A percentile compares a stretch with the other conserved stretches of the same genome.
Conservation (phyloP, 2,113 vertebrate species). For the Pangasianodon hypophthalmus region DNA sequence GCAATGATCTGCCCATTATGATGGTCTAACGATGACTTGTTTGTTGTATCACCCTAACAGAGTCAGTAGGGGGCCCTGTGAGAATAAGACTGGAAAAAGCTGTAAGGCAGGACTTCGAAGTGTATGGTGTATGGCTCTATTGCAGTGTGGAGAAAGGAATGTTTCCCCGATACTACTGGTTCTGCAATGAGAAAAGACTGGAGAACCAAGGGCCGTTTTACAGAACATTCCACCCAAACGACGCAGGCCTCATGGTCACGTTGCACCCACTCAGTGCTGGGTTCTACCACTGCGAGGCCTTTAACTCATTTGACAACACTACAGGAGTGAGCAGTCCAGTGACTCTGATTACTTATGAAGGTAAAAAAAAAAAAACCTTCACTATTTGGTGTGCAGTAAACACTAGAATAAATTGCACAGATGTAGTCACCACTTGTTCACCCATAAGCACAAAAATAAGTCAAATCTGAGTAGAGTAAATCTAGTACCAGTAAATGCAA, state of each 20-base stretch:
- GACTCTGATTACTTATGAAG: slow-evolving; percentile 58
- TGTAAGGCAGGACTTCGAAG: slow-evolving; percentile 53
- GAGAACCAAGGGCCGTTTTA: slow-evolving; percentile 52
- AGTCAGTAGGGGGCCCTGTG: slow-evolving; percentile 63
- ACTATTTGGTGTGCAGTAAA: background rate
- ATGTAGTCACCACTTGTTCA: background rate
- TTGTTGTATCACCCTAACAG: slow-evolving; percentile 52
- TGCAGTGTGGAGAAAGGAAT: slow-evolving; percentile 65
- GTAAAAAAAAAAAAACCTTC: slow-evolving; percentile 45
- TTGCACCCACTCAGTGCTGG: slow-evolving; percentile 54
- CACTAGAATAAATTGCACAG: background rate
- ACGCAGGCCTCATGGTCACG: slow-evolving; percentile 49
- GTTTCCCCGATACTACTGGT: slow-evolving; percentile 66
- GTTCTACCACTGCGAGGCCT: slow-evolving; percentile 68
- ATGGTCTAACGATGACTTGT: background rate
- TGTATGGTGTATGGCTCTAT: slow-evolving; percentile 56
- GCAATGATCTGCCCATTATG: background rate
- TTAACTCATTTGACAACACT: slow-evolving; percentile 64
- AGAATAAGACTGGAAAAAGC: slow-evolving; percentile 46
- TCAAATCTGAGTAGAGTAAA: background rate
- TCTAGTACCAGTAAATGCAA: background rate
- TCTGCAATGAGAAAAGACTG: slow-evolving; percentile 61
- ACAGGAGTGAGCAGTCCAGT: slow-evolving; percentile 57
- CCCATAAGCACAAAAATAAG: background rate
- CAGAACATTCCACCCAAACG: background rate